Evolutionary conservation across 2,888 invertebrate genomes (phyloP), one percentile per base, ranked within the genome.

Genomic region (Andricus curvator): DNA sequence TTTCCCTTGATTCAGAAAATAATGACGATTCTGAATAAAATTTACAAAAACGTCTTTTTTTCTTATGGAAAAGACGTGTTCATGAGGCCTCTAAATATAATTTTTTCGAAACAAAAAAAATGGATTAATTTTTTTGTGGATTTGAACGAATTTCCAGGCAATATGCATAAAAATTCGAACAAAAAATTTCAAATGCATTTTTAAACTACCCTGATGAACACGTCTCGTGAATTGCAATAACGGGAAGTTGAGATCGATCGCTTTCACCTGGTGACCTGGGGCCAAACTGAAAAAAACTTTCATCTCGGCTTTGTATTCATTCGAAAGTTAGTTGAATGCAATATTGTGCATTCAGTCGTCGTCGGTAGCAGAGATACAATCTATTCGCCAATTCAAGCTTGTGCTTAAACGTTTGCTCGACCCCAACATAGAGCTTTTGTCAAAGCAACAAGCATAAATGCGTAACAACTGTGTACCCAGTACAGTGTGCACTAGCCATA

Each of bases 211-310:
- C 37, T 37, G 48, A 70, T 44, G 62, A n/a, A n/a, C 56, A 74
- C 79, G 60, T 74, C 4, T 62, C n/a, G 44, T 41, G 44, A 74
- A 79, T 74, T 64, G 44, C 70, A 79, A 70, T 79, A 79, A 70
- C 68, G 41, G 41, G 41, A 70, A n/a, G 44, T 56, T n/a, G 56
- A 56, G 6, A 74, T 74, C 56, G 74, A 56, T 74, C 33, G 56
- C 74, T 74, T 37, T 37, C 37, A 56, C 37, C 74, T 74, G 56
- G 33, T 60, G 33, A 33, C 17, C 74, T 51, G 37, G 33, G 56
- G 74, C 20, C 37, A 74, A 37, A 25, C 74, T 56, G 56, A 74
- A 37, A 48, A 37, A 60, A 74, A 33, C 56, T 74, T 70, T 15
- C 74, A 74, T 8, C 74, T 33, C 1, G n/a, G 74, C 33, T 74